phyloP scores from a whole-genome alignment of 1,140 invertebrate genomes.

The Musca vetustissima region DNA sequence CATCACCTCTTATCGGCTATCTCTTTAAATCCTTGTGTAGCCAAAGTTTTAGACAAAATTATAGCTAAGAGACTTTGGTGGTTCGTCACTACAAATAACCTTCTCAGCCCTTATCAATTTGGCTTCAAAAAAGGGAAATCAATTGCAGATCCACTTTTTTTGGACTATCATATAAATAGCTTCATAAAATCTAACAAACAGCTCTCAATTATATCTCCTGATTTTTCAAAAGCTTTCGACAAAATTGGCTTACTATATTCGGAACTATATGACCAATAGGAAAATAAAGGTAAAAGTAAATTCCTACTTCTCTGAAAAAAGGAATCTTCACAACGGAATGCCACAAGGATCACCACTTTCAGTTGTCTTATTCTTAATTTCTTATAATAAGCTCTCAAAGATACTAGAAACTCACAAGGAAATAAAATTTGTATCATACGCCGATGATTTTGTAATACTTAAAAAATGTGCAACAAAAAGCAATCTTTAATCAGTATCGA shows the following conservation, averaged over 20 bases:
- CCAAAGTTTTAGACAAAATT: slow-evolving; percentile 30
- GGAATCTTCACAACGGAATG: too few species aligned
- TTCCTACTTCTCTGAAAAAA: slow-evolving; percentile 5
- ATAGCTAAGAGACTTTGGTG: too few species aligned
- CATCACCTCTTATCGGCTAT: slow-evolving; percentile 27
- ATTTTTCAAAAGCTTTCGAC: slow-evolving; percentile 32
- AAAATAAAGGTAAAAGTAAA: slow-evolving; percentile 22
- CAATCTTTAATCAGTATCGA: too few species aligned
- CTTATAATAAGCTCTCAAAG: too few species aligned
- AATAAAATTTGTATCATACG: too few species aligned
- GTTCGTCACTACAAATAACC: too few species aligned
- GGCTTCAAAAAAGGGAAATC: too few species aligned
- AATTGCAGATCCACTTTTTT: slow-evolving; percentile 26
- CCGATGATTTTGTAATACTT: too few species aligned
- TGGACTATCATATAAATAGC: slow-evolving; percentile 26
- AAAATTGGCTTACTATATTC: slow-evolving; percentile 28
- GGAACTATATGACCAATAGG: slow-evolving; percentile 28
- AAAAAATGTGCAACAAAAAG: too few species aligned
- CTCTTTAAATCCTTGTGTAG: slow-evolving; percentile 29
- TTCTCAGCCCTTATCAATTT: slow-evolving; percentile 23
- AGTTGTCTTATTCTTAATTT: too few species aligned
- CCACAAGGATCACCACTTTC: too few species aligned
- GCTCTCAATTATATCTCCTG: slow-evolving; percentile 25
- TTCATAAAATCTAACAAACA: slow-evolving; percentile 25
- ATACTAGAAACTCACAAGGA: too few species aligned